Evolutionary conservation across 2,797 vertebrate genomes (phyloP), one percentile per base, ranked within the genome.

Genomic region (Heliangelus exortis): DNA sequence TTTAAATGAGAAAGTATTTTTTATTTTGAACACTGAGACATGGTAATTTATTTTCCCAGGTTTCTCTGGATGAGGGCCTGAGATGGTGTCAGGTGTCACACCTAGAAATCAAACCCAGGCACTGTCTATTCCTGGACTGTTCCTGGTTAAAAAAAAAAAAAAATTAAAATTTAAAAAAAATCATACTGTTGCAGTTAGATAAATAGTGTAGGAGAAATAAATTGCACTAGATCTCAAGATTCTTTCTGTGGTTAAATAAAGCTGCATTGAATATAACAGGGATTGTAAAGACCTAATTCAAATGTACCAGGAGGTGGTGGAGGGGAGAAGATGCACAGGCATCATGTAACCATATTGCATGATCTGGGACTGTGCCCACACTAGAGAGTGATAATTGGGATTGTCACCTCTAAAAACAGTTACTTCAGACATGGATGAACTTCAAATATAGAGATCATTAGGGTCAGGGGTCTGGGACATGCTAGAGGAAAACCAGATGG

Each of bases 401-500:
- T 93, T 94, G 93, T 86, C 95, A 95, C 85, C 85, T 92, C 71
- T 78, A 19, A 94, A 94, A 96, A 62, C 81, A 71, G 84, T 93
- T 94, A 76, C 92, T 91, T 87, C 84, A 96, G 91, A 66, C 76
- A 41, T 59, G 62, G 83, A 50, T 0, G 0, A 88, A 91, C 87
- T 93, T 96, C 91, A 96, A 93, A 92, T 81, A 59, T 5, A 75
- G 55, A 88, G 83, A 91, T 90, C 76, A 53, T 12, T 73, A 39
- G 48, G 94, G 95, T 92, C 87, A 96, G 71, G 48, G 28, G 83
- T 90, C 80, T 90, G 91, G 77, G 87, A 94, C 59, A 90, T 75
- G 41, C 28, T 86, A 55, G 94, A 96, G 74, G 73, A 90, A 95
- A 96, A 93, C 1, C 95, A 96, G 93, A 96, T 95, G 87, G 83